These are phyloP conservation scores for Halocynthia aurantium DNA, from an alignment of 23 tunicate species.

Conservation along the genomic window DNA sequence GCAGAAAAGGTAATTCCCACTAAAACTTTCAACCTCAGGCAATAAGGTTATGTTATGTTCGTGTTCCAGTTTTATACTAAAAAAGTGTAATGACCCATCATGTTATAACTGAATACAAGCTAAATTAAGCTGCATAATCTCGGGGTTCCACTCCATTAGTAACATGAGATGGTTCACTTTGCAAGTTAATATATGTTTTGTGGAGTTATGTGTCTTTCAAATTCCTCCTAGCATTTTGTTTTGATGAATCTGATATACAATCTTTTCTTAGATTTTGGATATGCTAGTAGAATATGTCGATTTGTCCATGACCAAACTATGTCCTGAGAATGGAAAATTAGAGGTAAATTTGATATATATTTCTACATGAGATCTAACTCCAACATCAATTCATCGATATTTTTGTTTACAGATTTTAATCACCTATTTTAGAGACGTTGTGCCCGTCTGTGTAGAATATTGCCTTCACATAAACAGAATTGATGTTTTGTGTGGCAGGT, in stretches of 20 bases:
- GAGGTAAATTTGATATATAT: conserved; percentile 38
- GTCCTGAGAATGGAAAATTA: conserved; percentile 84
- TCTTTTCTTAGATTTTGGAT: conserved; percentile 52
- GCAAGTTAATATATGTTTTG: too few relatives aligned
- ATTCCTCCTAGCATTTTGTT: too few relatives aligned
- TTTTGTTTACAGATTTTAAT: conserved; percentile 59
- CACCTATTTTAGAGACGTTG: conserved; percentile 68
- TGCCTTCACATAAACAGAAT: conserved; percentile 71
- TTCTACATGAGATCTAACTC: background rate
- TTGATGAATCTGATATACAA: too few relatives aligned
- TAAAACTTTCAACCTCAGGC: background rate
- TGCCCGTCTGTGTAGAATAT: conserved; percentile 86
- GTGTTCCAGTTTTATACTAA: too few relatives aligned
- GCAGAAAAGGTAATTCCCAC: conserved; percentile 52
- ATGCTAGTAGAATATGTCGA: conserved; percentile 87
- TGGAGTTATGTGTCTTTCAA: too few relatives aligned
- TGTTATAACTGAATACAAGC: too few relatives aligned
- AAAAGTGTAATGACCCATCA: too few relatives aligned
- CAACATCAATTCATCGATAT: background rate
- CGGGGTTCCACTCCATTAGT: too few relatives aligned
- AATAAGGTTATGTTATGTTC: too few relatives aligned
- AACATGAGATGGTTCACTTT: too few relatives aligned
- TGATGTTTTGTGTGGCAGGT: conserved; percentile 87
- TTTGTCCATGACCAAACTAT: conserved; percentile 82
- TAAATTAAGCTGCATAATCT: too few relatives aligned